Evolutionary conservation across 1,140 invertebrate genomes (phyloP), one percentile per base, ranked within the genome.

Genomic region (Chionoecetes opilio): DNA sequence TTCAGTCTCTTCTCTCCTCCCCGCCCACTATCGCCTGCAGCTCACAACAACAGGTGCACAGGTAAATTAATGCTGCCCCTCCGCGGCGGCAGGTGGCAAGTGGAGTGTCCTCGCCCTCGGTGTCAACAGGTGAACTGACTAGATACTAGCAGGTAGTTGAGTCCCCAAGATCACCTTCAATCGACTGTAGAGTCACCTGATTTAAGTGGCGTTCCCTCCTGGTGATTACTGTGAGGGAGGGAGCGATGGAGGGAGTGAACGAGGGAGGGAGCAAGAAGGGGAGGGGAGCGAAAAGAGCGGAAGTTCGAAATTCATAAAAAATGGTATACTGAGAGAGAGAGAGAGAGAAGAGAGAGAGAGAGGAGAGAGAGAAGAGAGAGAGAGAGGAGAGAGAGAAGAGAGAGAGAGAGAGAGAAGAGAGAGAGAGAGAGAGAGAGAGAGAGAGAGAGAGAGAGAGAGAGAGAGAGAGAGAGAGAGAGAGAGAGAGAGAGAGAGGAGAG

Each of bases 211-310:
- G 17, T 34, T 32, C 37, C 32, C 26, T 32, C 32, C 85, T 21
- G 2, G 85, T 87, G 32, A 87, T 38, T n/a, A 87, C 85, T 6
- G 85, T 32, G 85, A 38, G 85, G 82, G 85, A 87, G 32, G 85
- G 32, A 87, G 29, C 35, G 31, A 32, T 5, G 85, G 85, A 38
- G 29, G 85, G 85, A 87, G 32, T 31, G 2, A 37, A 17, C 0
- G 37, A 87, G 32, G 37, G 37, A 35, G 32, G 37, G 2, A 86
- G 85, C 8, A 21, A 84, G 82, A 21, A 26, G 9, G 6, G 29
- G 87, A 38, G 87, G 32, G 86, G 26, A 29, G 41, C 35, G 29
- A n/a, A n/a, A 75, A 75, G 63, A n/a, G 63, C 21, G 63, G 63
- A 75, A 53, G 46, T 9, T 53, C 46, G 11, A 53, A 53, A 17